A percentile compares a stretch with the other conserved stretches of the same genome.
phyloP scores from a whole-genome alignment of 1,140 invertebrate species.

The Muscidifurax raptorellus region DNA sequence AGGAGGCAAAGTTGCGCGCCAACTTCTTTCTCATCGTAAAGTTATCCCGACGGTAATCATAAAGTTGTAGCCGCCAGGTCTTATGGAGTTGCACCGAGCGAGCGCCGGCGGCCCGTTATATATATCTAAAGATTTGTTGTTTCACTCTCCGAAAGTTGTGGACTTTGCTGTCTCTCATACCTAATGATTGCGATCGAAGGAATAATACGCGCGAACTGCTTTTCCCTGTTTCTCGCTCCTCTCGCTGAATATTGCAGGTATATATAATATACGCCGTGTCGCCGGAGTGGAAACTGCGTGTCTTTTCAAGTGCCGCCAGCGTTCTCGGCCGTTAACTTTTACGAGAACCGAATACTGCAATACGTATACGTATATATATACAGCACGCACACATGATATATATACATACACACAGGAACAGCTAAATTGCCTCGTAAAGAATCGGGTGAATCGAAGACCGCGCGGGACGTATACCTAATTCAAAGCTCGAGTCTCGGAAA shows the following conservation, averaged over 20 bases:
- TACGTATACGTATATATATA: neutral
- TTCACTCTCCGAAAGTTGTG: slow-evolving; percentile 3
- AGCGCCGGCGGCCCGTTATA: neutral
- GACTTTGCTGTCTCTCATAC: neutral
- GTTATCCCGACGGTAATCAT: slow-evolving; percentile 42
- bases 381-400: too few species aligned
- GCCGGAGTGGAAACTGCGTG: too few species aligned
- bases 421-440: slow-evolving; percentile 53
- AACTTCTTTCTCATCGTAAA: slow-evolving; percentile 47
- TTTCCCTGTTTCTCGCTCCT: neutral
- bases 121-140: slow-evolving; percentile 18
- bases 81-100: neutral
- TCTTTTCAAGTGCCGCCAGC: neutral
- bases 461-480: neutral
- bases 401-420: neutral
- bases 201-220: neutral
- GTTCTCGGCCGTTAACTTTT: slow-evolving; percentile 60
- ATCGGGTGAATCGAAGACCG: slow-evolving; percentile 35
- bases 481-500: neutral
- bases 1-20: neutral
- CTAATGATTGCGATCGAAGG: neutral
- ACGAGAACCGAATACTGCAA: slow-evolving; percentile 53
- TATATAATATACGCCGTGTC: neutral
- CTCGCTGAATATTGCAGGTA: neutral
- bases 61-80: slow-evolving; percentile 26